Evolutionary conservation across 1,140 invertebrate species (phyloP).

Genomic region (Hylaeus anthracinus): DNA sequence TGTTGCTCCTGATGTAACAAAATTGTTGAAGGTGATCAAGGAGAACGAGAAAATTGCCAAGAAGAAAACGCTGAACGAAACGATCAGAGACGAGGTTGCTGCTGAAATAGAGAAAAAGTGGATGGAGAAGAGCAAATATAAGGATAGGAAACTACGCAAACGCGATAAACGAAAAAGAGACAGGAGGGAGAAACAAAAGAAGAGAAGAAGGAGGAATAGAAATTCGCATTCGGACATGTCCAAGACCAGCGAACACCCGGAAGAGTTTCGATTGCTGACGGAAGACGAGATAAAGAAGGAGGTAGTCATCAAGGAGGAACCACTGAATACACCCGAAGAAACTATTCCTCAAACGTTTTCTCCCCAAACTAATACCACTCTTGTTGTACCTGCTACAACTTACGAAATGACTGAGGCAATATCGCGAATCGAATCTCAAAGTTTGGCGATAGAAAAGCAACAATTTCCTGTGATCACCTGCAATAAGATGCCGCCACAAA

Average conservation of each 20-base stretch:
- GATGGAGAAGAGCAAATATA: conserved; percentile 69
- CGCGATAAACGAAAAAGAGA: conserved; percentile 66
- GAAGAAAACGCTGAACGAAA: conserved; percentile 74
- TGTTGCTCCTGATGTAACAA: conserved; percentile 63
- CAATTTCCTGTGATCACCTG: neutral
- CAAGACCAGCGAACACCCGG: conserved; percentile 18
- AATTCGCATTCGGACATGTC: conserved; percentile 16
- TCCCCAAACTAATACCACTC: neutral
- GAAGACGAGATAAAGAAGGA: conserved; percentile 77
- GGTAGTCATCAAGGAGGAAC: conserved; percentile 65
- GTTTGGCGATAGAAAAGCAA: neutral
- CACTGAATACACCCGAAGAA: conserved; percentile 31
- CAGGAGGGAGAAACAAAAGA: conserved; percentile 64
- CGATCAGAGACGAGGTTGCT: conserved; percentile 77
- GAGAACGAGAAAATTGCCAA: conserved; percentile 78
- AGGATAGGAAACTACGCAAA: conserved; percentile 63
- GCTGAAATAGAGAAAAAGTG: conserved; percentile 76
- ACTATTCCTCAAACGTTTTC: conserved; percentile 8
- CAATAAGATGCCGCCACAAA: neutral
- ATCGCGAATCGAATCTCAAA: neutral
- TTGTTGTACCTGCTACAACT: neutral
- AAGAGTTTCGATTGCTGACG: conserved; percentile 50
- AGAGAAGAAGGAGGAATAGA: conserved; percentile 54
- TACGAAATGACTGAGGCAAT: neutral
- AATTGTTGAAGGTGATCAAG: conserved; percentile 76